Evolutionary conservation across 2,888 invertebrate genomes (phyloP).

Genomic region (Sphecodes monilicornis): DNA sequence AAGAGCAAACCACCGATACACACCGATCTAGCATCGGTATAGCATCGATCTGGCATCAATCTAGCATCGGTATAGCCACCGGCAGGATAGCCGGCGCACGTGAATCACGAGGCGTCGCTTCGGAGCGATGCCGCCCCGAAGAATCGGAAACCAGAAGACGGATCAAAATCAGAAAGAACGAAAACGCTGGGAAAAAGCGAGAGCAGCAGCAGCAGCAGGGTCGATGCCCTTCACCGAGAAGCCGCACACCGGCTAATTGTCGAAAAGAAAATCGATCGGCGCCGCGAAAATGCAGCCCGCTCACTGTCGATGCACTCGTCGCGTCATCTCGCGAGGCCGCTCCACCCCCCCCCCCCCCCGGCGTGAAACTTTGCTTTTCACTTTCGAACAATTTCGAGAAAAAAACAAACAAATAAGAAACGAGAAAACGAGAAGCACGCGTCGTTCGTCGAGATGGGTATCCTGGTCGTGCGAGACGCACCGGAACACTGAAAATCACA

Average conservation of each 20-base stretch:
- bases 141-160: not conserved
- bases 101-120: not conserved
- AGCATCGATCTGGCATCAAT: not conserved
- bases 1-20: not conserved
- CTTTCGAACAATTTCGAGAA: not conserved
- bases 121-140: not conserved
- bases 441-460: not conserved
- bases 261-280: constrained; percentile 42
- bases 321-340: not conserved
- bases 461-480: not conserved
- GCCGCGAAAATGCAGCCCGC: constrained; percentile 5
- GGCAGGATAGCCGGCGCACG: not conserved
- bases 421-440: not conserved
- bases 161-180: no score
- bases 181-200: no score
- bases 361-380: not conserved
- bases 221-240: constrained; percentile 26
- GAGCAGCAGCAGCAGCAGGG: no score
- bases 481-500: not conserved
- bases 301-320: not conserved
- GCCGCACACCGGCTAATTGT: constrained; percentile 14
- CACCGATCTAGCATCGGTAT: not conserved
- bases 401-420: not conserved
- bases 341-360: not conserved
- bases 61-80: not conserved